Evolutionary conservation across 1,140 invertebrate species (phyloP).

Genomic region (Phthorimaea operculella): DNA sequence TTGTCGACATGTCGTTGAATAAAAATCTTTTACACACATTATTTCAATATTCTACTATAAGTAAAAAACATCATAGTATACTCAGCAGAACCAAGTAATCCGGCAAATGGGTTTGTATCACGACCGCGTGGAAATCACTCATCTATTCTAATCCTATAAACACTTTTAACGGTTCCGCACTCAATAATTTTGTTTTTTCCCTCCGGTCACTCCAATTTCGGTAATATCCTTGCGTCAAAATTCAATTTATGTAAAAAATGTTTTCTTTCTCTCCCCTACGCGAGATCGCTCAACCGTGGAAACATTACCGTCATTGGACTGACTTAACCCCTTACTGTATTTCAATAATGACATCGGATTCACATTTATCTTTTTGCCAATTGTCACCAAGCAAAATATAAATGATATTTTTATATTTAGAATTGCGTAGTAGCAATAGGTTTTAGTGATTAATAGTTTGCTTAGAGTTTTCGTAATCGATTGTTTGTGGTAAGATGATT

Average conservation of each 20-base stretch:
- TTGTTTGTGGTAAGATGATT: constrained; percentile 39
- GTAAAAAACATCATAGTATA: no score
- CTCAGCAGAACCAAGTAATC: not conserved
- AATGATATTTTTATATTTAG: not conserved
- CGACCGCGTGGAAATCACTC: constrained; percentile 20
- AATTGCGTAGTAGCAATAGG: not conserved
- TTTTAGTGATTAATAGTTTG: constrained; percentile 38
- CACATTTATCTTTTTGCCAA: constrained; percentile 47
- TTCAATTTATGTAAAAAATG: constrained; percentile 56
- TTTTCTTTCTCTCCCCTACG: constrained; percentile 26
- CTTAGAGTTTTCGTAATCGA: constrained; percentile 25
- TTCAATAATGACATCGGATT: constrained; percentile 39
- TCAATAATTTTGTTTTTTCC: constrained; percentile 46
- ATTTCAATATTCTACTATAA: no score
- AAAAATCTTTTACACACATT: no score
- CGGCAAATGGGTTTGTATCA: not conserved
- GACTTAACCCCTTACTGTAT: constrained; percentile 31
- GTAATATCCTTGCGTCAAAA: constrained; percentile 49
- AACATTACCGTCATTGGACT: constrained; percentile 46
- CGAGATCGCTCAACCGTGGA: constrained; percentile 35
- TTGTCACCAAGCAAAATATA: constrained; percentile 30
- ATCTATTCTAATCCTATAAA: constrained; percentile 41
- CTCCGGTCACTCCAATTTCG: constrained; percentile 50
- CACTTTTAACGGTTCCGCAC: constrained; percentile 38
- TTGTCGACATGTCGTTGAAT: no score